Evolutionary conservation across 2,113 vertebrate genomes (phyloP).

Genomic region (Pipa parva): DNA sequence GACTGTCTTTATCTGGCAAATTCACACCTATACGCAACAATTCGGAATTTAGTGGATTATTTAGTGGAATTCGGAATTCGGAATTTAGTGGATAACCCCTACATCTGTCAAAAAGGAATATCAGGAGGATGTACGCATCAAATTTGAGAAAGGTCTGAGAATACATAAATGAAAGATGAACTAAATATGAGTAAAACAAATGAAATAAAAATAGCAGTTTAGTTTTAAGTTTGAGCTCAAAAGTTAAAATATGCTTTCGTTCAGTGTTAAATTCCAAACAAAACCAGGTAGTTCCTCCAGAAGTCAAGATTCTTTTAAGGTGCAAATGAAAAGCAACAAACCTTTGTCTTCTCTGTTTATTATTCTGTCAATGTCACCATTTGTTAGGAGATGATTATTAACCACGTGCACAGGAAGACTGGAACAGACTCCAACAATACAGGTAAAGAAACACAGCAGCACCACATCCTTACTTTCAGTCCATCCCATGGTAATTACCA

Average conservation of each 20-base stretch:
- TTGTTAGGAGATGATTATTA: conserved; percentile 67
- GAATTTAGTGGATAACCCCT: no score
- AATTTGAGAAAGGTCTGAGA: not conserved
- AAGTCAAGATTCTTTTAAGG: not conserved
- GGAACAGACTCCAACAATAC: conserved; percentile 37
- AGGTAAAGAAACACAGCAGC: conserved; percentile 47
- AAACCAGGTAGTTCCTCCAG: not conserved
- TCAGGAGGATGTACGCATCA: no score
- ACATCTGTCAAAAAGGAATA: no score
- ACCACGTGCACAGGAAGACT: conserved; percentile 53
- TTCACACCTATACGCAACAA: no score
- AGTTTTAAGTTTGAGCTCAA: not conserved
- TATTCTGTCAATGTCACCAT: conserved; percentile 56
- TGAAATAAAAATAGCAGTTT: no score
- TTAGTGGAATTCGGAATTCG: no score
- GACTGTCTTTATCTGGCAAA: no score
- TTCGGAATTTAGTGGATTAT: no score
- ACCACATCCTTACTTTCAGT: not conserved
- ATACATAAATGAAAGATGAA: conserved; percentile 17
- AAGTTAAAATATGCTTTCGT: not conserved
- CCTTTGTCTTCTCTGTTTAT: conserved; percentile 67
- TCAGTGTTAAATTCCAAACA: not conserved
- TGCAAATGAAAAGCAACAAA: not conserved
- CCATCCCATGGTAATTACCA: not conserved
- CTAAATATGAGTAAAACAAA: not conserved